Base-by-base conservation (phyloP, 1,140 invertebrate species). In the Planococcus citri region DNA sequence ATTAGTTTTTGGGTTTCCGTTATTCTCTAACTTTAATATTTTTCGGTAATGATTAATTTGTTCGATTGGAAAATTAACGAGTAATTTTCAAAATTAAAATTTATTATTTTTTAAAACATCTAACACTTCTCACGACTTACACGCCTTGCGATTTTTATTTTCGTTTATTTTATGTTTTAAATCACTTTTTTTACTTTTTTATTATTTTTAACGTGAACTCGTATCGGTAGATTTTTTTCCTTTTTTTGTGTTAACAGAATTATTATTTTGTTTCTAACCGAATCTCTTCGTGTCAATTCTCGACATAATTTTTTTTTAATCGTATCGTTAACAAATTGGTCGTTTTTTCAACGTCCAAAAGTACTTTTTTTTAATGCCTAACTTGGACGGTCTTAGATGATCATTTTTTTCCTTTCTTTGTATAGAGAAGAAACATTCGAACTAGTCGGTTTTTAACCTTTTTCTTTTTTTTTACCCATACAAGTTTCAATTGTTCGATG, bases 391-490 rank as follows among this genome's bases (percentile, higher is more conserved):
- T 12, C 12, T 3, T 33, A 33, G 4, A 3, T 33, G 12, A 6
- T 33, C 29, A 6, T 51, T 17, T 20, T 51, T 51, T 51, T 20
- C 4, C 17, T 51, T 51, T 51, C 2, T 51, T 51, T 20, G 6
- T 51, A 20, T 51, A 51, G n/a, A 17, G 41, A 9, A 51, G n/a
- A 51, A 51, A 51, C 10, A 51, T 51, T 51, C 3, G 6, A 51
- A 51, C 41, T 51, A 51, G n/a, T 51, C 41, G 41, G 41, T 51
- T 51, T 51, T 51, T 51, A 51, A 51, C 29, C 29, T 33, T 33
- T n/a, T n/a, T 37, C 14, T 37, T 37, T 37, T 37, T 37, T 37
- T 37, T 51, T n/a, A 51, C 17, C n/a, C 12, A 17, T 51, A 51
- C 12, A 51, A 17, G n/a, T 51, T 51, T 9, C n/a, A 51, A 51